Evolutionary conservation across 2,113 vertebrate genomes (phyloP).

Genomic region (Mastomys coucha): DNA sequence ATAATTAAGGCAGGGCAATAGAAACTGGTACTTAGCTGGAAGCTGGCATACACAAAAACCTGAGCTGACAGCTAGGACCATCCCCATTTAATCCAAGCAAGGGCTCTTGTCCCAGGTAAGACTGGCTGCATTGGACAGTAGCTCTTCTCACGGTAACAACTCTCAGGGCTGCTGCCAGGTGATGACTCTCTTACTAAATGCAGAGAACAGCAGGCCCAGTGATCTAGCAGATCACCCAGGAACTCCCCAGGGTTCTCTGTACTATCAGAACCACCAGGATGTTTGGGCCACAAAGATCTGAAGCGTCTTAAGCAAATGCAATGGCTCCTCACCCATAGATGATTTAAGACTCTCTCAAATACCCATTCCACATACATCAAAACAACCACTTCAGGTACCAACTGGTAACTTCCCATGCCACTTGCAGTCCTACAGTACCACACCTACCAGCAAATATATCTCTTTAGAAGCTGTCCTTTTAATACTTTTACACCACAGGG

Average conservation of each 20-base stretch:
- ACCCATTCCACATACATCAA: background rate
- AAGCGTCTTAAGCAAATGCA: slow-evolving; percentile 16
- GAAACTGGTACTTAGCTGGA: background rate
- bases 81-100: background rate
- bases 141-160: background rate
- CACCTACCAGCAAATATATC: background rate
- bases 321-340: background rate
- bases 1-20: background rate
- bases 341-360: background rate
- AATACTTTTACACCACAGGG: background rate
- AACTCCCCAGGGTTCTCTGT: background rate
- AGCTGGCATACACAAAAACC: background rate
- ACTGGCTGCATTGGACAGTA: background rate
- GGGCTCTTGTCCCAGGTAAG: background rate
- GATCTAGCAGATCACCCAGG: background rate
- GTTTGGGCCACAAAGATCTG: background rate
- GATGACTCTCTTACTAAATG: background rate
- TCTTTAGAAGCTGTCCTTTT: background rate
- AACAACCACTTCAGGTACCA: background rate
- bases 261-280: background rate
- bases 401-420: background rate
- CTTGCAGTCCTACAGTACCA: background rate
- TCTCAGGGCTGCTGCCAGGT: background rate
- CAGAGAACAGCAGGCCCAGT: background rate
- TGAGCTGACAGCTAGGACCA: background rate